Conservation (phyloP, 1,140 invertebrate species). For the Mercenaria mercenaria region DNA sequence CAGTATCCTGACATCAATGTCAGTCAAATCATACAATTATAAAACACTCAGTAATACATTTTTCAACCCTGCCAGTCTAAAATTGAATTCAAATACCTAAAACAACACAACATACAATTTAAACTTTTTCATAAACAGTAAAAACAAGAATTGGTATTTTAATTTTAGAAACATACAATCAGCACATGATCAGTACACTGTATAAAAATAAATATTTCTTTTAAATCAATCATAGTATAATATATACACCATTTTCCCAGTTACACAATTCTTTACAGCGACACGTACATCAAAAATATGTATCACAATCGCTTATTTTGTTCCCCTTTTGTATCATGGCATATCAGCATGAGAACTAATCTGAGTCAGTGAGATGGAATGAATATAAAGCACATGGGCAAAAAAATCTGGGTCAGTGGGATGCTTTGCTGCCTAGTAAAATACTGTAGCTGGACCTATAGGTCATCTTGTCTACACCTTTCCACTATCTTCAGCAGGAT, state of each 20-base stretch:
- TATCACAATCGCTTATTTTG: slow-evolving; percentile 33
- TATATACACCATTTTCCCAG: slow-evolving; percentile 34
- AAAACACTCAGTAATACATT: neutral
- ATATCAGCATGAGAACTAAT: neutral
- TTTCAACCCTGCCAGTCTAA: slow-evolving; percentile 10
- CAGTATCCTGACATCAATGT: neutral
- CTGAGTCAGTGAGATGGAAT: slow-evolving; percentile 27
- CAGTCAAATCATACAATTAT: neutral
- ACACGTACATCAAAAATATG: slow-evolving; percentile 9
- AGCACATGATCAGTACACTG: neutral
- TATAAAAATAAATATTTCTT: slow-evolving; percentile 37
- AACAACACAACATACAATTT: slow-evolving; percentile 5
- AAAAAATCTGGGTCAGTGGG: neutral
- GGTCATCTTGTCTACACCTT: neutral
- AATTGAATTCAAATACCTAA: slow-evolving; percentile 1
- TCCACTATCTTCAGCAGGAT: neutral
- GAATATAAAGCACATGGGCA: neutral
- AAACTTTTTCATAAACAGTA: neutral
- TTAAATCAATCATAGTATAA: neutral
- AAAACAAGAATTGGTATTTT: neutral
- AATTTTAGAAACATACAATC: neutral
- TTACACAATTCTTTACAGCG: neutral
- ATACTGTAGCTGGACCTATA: neutral
- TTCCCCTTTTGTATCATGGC: slow-evolving; percentile 26
- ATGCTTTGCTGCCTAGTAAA: slow-evolving; percentile 34